phyloP scores from a whole-genome alignment of 2,888 invertebrate genomes.

The Nomada ferruginata region DNA sequence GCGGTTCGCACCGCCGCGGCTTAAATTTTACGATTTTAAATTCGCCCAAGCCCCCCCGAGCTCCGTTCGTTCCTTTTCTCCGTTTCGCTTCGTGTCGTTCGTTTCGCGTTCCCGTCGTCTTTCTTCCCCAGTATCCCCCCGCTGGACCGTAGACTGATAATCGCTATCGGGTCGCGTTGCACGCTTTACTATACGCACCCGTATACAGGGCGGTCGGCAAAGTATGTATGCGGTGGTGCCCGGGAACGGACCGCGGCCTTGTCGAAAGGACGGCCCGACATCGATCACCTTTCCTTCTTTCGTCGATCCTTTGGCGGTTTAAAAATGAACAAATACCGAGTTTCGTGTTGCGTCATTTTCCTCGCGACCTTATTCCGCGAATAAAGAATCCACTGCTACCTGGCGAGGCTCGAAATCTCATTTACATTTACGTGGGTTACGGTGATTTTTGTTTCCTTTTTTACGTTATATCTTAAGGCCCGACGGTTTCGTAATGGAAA shows the following conservation, averaged over 20 bases:
- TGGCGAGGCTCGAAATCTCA: conserved; percentile 29
- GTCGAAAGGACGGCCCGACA: conserved; percentile 28
- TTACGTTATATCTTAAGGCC: too few species aligned
- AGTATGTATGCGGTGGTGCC: conserved; percentile 34
- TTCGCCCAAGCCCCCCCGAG: conserved; percentile 36
- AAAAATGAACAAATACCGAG: background rate
- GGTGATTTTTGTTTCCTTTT: background rate
- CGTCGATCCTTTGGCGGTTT: conserved; percentile 16
- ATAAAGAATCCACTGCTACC: conserved; percentile 29
- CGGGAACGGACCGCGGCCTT: conserved; percentile 26
- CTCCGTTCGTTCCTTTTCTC: background rate
- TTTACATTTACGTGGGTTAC: conserved; percentile 6
- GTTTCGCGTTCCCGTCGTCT: conserved; percentile 15
- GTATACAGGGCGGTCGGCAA: conserved; percentile 50
- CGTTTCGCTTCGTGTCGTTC: conserved; percentile 1
- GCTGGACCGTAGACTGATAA: conserved; percentile 54
- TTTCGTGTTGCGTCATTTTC: conserved; percentile 53
- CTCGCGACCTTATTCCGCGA: conserved; percentile 58
- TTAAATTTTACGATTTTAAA: conserved; percentile 57
- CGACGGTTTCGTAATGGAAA: background rate
- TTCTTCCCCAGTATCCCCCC: background rate
- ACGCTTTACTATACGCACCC: conserved; percentile 40
- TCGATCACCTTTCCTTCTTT: conserved; percentile 25
- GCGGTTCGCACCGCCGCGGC: conserved; percentile 11
- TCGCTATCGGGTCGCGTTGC: conserved; percentile 69